Evolutionary conservation across 2,888 invertebrate genomes (phyloP).

Genomic region (Drosophila birchii): DNA sequence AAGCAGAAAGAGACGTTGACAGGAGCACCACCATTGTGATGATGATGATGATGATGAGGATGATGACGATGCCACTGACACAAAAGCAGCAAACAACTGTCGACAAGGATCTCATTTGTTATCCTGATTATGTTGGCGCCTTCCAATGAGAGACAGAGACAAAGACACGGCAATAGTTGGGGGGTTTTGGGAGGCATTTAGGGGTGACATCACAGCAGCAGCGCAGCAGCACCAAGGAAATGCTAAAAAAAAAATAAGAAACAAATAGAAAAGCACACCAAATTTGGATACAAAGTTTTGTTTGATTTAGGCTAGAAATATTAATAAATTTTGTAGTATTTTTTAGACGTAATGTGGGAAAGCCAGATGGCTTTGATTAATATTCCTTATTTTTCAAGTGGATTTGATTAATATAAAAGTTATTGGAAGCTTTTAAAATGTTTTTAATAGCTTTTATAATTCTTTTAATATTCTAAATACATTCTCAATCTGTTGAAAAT

Average conservation of each 20-base stretch:
- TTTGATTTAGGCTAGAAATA: neutral
- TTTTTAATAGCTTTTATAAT: no score
- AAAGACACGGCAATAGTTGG: slow-evolving; percentile 11
- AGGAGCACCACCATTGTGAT: slow-evolving; percentile 29
- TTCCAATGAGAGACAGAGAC: slow-evolving; percentile 53
- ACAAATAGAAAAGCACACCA: neutral
- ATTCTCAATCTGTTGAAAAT: no score
- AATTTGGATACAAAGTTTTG: neutral
- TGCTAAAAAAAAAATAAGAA: slow-evolving; percentile 8
- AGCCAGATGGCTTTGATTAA: no score
- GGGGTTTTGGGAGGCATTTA: neutral
- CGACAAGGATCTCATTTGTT: slow-evolving; percentile 84
- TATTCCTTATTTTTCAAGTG: no score
- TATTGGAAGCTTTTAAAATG: no score
- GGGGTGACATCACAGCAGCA: neutral
- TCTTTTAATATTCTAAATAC: no score
- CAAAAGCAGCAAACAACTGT: slow-evolving; percentile 82
- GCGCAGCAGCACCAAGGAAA: slow-evolving; percentile 7
- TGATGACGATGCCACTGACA: slow-evolving; percentile 78
- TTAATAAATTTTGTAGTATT: no score
- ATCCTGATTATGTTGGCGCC: slow-evolving; percentile 83
- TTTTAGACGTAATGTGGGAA: no score
- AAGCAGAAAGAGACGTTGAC: slow-evolving; percentile 60
- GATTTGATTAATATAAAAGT: no score
- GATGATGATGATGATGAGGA: slow-evolving; percentile 52